Conservation (phyloP, 1,140 invertebrate genomes). For the Lutraria rhynchaena region DNA sequence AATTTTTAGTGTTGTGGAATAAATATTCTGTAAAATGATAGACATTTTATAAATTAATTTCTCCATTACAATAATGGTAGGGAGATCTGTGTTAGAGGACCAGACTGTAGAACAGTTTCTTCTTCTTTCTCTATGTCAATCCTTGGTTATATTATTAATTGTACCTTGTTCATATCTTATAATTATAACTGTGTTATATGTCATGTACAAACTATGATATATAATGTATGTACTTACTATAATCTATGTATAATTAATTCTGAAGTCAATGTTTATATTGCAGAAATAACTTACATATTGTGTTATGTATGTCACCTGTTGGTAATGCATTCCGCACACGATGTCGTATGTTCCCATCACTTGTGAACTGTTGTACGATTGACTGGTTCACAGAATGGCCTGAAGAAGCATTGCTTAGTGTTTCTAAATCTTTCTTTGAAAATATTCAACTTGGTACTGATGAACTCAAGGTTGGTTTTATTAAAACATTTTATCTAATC, state of each 20-base stretch:
- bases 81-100: no score
- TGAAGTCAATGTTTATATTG: no score
- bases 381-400: conserved; percentile 86
- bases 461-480: conserved; percentile 75
- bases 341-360: conserved; percentile 83
- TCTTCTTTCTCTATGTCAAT: no score
- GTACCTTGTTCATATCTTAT: no score
- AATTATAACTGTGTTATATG: no score
- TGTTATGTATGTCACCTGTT: conserved; percentile 83
- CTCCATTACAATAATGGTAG: no score
- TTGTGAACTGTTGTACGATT: conserved; percentile 83
- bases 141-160: no score
- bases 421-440: conserved; percentile 84
- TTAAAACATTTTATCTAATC: no score
- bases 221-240: neutral
- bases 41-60: no score
- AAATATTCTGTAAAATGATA: no score
- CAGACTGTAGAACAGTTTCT: no score
- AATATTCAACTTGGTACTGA: conserved; percentile 78
- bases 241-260: neutral
- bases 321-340: conserved; percentile 90
- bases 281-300: conserved; percentile 83
- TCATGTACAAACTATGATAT: neutral
- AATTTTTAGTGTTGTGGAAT: no score
- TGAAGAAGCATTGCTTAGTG: conserved; percentile 82